phyloP scores from a whole-genome alignment of 2,888 invertebrate genomes.

The Petrolisthes manimaculis region DNA sequence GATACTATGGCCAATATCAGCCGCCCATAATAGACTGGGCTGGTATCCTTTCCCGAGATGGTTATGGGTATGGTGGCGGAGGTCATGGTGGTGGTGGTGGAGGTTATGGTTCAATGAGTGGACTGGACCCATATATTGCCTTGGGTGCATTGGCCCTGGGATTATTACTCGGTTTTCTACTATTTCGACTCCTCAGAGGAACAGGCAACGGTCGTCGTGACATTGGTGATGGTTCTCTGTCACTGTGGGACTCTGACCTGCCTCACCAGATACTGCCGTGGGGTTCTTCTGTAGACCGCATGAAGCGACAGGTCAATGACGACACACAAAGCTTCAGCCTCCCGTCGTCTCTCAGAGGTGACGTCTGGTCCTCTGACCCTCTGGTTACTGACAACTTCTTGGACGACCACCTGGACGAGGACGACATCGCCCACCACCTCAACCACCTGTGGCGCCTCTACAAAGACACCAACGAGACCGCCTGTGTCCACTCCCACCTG shows the following conservation, averaged over 20 bases:
- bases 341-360: conserved; percentile 19
- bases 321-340: conserved; percentile 10
- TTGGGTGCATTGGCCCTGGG: conserved; percentile 50
- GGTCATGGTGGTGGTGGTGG: conserved; percentile 23
- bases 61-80: conserved; percentile 33
- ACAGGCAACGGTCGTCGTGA: conserved; percentile 40
- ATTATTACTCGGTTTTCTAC: conserved; percentile 40
- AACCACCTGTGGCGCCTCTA: conserved; percentile 41
- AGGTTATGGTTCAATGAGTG: conserved; percentile 17
- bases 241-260: conserved; percentile 48
- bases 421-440: conserved; percentile 34
- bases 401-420: conserved; percentile 20
- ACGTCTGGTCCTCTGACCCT: conserved; percentile 35
- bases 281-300: background rate
- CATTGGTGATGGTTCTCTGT: conserved; percentile 41
- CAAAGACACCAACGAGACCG: conserved; percentile 14
- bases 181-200: conserved; percentile 42
- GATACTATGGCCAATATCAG: background rate
- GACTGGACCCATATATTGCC: conserved; percentile 43
- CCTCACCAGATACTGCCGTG: conserved; percentile 11
- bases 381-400: conserved; percentile 16
- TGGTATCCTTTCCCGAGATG: conserved; percentile 26
- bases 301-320: background rate
- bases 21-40: background rate
- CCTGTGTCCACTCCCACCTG: conserved; percentile 35